These are phyloP conservation scores for Semotilus atromaculatus DNA, from an alignment of 2,797 vertebrate species.

Conservation along the genomic window DNA sequence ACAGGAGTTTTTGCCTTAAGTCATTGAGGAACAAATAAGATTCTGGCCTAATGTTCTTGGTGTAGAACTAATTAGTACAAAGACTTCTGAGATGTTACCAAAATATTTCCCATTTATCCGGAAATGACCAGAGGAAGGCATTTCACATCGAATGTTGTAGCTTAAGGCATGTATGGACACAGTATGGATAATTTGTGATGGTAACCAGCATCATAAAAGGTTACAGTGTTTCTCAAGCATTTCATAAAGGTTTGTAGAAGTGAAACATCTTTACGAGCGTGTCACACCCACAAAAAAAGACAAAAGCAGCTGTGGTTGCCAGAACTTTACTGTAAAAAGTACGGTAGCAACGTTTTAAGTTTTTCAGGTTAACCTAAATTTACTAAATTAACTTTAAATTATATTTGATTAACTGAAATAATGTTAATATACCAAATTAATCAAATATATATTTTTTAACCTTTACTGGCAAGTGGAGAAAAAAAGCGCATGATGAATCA, in stretches of 20 bases:
- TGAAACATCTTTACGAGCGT: neutral
- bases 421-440: neutral
- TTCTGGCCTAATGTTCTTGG: neutral
- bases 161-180: neutral
- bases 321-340: neutral
- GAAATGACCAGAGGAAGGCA: neutral
- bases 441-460: neutral
- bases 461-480: too few relatives aligned
- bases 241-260: neutral
- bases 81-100: neutral
- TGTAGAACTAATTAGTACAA: neutral
- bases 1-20: neutral
- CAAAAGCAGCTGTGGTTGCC: neutral
- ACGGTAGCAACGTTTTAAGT: neutral
- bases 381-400: neutral
- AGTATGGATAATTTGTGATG: neutral
- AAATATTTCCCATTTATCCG: neutral
- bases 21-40: neutral
- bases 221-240: neutral
- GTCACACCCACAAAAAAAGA: neutral
- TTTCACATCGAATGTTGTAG: neutral
- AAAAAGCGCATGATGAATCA: neutral
- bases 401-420: neutral
- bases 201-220: neutral
- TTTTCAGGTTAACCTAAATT: neutral